A percentile compares a stretch with the other conserved stretches of the same genome.
Conservation (phyloP, 1,140 invertebrate genomes). For the Drosophila malerkotliana region DNA sequence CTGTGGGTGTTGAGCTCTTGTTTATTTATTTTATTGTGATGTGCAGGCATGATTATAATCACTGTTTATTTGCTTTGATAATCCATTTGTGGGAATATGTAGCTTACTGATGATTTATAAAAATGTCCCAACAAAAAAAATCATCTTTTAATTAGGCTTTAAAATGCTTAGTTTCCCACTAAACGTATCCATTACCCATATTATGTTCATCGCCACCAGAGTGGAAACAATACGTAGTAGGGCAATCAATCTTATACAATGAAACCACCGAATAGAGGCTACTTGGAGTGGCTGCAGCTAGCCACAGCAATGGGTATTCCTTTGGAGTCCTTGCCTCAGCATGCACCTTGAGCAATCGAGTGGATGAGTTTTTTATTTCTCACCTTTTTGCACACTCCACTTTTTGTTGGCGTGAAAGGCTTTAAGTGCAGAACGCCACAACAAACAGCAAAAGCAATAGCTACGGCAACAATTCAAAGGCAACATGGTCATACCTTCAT, state of each 20-base stretch:
- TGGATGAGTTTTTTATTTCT: slow-evolving; percentile 53
- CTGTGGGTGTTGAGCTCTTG: slow-evolving; percentile 30
- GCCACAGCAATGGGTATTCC: slow-evolving; percentile 41
- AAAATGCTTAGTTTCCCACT: slow-evolving; percentile 7
- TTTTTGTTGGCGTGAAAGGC: slow-evolving; percentile 63
- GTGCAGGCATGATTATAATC: slow-evolving; percentile 34
- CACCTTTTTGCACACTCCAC: slow-evolving; percentile 23
- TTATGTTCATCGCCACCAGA: slow-evolving; percentile 29
- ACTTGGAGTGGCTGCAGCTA: slow-evolving; percentile 22
- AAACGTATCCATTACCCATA: slow-evolving; percentile 18
- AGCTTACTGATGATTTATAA: not conserved
- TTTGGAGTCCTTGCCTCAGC: slow-evolving; percentile 25
- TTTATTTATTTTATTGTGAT: slow-evolving; percentile 44
- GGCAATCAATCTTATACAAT: slow-evolving; percentile 56
- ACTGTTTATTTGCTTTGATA: slow-evolving; percentile 58
- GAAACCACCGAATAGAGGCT: slow-evolving; percentile 37
- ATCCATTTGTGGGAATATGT: slow-evolving; percentile 34
- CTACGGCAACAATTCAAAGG: slow-evolving; percentile 49
- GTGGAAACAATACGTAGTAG: slow-evolving; percentile 42
- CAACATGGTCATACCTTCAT: slow-evolving; percentile 45
- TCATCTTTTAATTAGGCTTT: not conserved
- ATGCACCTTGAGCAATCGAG: slow-evolving; percentile 59
- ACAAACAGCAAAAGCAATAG: slow-evolving; percentile 61
- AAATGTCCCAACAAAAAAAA: not conserved
- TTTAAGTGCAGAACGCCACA: slow-evolving; percentile 67